A percentile compares a stretch with the other conserved stretches of the same genome.
Evolutionary conservation across 2,797 vertebrate genomes (phyloP).

Genomic region (Jordanella pulchra): DNA sequence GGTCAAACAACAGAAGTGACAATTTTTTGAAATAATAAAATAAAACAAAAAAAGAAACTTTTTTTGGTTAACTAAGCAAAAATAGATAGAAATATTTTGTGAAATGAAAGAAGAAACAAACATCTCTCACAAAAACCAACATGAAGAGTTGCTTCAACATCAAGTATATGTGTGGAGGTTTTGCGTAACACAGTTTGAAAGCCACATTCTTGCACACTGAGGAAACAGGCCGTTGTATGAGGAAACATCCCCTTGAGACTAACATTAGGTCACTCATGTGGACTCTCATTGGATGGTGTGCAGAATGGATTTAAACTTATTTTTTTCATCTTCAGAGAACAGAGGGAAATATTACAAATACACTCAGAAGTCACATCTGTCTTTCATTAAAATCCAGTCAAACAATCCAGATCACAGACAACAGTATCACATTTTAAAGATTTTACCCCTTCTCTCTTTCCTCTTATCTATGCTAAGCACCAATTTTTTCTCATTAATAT

Average conservation of each 20-base stretch:
- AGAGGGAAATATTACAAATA: conserved; percentile 13
- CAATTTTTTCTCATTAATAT: neutral
- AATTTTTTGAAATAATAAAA: conserved; percentile 1
- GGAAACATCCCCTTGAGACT: conserved; percentile 60
- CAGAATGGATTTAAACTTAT: conserved; percentile 34
- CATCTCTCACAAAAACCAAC: conserved; percentile 9
- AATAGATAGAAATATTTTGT: conserved; percentile 5
- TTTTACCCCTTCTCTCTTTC: neutral
- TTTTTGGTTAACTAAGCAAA: conserved; percentile 10
- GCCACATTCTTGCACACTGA: conserved; percentile 65
- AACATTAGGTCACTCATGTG: conserved; percentile 57
- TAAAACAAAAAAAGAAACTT: neutral
- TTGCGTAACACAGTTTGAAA: conserved; percentile 42
- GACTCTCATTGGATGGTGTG: conserved; percentile 42
- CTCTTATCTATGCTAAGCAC: neutral
- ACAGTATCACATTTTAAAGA: conserved; percentile 8
- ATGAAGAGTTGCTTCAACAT: conserved; percentile 18
- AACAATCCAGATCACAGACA: conserved; percentile 41
- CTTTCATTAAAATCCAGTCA: conserved; percentile 57
- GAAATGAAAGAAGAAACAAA: conserved; percentile 3
- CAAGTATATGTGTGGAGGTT: conserved; percentile 31
- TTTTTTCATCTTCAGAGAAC: conserved; percentile 38
- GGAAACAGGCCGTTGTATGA: conserved; percentile 55
- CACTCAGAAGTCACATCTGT: conserved; percentile 34
- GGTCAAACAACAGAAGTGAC: conserved; percentile 3